Evolutionary conservation across 2,113 vertebrate genomes (phyloP), one percentile per base, ranked within the genome.

Genomic region (Oncorhynchus keta): DNA sequence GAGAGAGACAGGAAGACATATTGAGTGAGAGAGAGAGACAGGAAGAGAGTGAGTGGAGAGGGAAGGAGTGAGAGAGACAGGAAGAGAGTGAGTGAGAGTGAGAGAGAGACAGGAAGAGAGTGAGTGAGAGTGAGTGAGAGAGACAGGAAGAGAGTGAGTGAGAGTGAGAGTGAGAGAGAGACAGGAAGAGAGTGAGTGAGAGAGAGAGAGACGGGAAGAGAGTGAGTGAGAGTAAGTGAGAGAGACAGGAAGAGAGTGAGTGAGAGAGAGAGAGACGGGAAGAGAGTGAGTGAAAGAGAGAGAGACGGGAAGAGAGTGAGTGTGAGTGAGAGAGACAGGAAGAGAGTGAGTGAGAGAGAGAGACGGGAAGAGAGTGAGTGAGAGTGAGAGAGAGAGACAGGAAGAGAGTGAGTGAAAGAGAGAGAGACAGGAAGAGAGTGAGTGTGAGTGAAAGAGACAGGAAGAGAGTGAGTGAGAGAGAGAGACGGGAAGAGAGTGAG

Each of bases 71-170:
- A n/a, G 57, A n/a, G 57, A 59, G 4, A n/a, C 2, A 16, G 61
- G 70, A 73, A 70, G 93, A 92, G 94, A 93, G 91, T 94, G 93
- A 92, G 24, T 24, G 24, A 24, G n/a, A n/a, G n/a, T n/a, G 24
- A 24, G 24, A 24, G 24, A 24, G 24, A 24, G 24, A 24, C 24
- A 24, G 24, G 1, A 24, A 24, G 24, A 24, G 24, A 24, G 24
- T 24, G 24, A 24, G 24, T 1, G 26, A 1, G n/a, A n/a, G n/a
- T n/a, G 1, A 26, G 26, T 2, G 26, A 26, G 26, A 2, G 74
- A 70, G 72, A 51, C 5, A n/a, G 32, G 32, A n/a, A 55, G 24
- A 68, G 57, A 28, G 26, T 45, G 72, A 57, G 24, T 49, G 26
- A 26, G 26, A 26, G 26, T 26, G 2, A 28, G n/a, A n/a, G n/a